phyloP scores from a whole-genome alignment of 1,140 invertebrate genomes.

The Hermatobates lingyangjiaoensis region DNA sequence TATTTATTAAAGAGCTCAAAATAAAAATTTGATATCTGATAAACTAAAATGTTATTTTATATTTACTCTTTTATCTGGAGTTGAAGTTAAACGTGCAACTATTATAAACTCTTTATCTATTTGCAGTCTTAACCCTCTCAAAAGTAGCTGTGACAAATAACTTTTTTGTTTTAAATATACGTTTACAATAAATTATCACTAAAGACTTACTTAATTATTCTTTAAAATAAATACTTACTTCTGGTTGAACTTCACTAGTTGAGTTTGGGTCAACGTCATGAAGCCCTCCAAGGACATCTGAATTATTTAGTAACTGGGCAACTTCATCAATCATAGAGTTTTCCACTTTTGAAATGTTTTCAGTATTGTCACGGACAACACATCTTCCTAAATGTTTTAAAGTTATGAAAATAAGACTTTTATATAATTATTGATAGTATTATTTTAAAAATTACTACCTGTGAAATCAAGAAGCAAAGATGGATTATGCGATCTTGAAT shows the following conservation, averaged over 20 bases:
- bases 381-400: neutral
- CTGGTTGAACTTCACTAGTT: neutral
- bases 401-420: neutral
- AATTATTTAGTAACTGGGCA: neutral
- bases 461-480: slow-evolving; percentile 72
- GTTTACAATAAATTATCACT: no score
- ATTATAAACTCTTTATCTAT: no score
- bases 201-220: no score
- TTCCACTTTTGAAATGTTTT: neutral
- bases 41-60: no score
- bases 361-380: slow-evolving; percentile 1
- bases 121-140: no score
- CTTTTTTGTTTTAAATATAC: no score
- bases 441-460: slow-evolving; percentile 25
- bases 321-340: neutral
- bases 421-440: neutral
- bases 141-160: no score
- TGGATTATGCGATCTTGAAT: slow-evolving; percentile 42
- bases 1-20: no score
- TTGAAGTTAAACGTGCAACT: no score
- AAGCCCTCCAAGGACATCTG: neutral
- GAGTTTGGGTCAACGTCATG: neutral
- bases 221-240: slow-evolving; percentile 1
- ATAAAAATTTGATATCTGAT: no score
- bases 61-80: no score